Conservation (phyloP, 2,797 vertebrate genomes). For the Streptopelia turtur region DNA sequence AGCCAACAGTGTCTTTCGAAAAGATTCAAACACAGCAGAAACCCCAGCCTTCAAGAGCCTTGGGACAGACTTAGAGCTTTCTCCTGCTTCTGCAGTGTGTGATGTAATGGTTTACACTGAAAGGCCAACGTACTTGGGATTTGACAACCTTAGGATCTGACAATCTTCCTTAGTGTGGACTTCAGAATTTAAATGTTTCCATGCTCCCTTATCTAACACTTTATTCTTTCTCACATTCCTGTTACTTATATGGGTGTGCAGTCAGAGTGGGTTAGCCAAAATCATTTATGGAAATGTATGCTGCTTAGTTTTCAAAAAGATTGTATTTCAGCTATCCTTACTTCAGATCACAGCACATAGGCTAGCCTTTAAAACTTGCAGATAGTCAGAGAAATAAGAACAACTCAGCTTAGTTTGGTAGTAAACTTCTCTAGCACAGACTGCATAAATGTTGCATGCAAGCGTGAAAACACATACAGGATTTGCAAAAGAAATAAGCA, state of each 20-base stretch:
- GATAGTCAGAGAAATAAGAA: neutral
- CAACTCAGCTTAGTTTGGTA: neutral
- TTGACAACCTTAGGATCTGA: neutral
- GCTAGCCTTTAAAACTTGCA: conserved; percentile 44
- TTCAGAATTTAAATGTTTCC: conserved; percentile 57
- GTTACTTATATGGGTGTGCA: neutral
- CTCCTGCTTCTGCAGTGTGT: neutral
- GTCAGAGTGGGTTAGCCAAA: neutral
- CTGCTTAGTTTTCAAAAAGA: conserved; percentile 46
- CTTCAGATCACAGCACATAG: neutral
- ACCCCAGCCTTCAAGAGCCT: neutral
- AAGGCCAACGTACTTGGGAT: conserved; percentile 1
- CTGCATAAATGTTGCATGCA: neutral
- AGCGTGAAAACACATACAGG: neutral
- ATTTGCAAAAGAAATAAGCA: neutral
- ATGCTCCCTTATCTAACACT: conserved; percentile 32
- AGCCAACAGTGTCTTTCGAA: neutral
- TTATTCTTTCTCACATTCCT: conserved; percentile 55
- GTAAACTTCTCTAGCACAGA: neutral
- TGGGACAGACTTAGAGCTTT: neutral
- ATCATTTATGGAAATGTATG: conserved; percentile 52
- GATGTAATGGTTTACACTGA: neutral
- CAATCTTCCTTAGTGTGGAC: neutral
- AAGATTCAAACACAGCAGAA: neutral
- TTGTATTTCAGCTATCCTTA: conserved; percentile 41